Conservation (phyloP, 2,797 vertebrate species). For the Poeciliopsis presidionis region DNA sequence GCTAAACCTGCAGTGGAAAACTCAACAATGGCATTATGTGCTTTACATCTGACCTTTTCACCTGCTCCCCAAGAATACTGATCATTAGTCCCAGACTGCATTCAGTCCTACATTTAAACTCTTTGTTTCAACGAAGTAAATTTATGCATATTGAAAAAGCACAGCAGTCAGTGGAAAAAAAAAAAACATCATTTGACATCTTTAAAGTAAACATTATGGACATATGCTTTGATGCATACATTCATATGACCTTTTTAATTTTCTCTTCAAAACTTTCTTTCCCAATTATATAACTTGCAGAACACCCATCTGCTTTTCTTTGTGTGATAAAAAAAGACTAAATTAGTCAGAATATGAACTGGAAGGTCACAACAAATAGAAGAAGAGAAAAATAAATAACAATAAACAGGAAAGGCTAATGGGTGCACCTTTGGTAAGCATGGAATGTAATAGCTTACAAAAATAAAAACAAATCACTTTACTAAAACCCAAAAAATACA, state of each 20-base stretch:
- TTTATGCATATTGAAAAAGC: background rate
- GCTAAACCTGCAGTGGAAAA: constrained; percentile 37
- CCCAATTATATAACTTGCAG: background rate
- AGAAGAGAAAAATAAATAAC: background rate
- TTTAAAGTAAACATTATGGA: background rate
- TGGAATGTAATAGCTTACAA: background rate
- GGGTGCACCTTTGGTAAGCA: background rate
- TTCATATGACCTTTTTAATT: background rate
- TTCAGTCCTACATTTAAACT: constrained; percentile 19
- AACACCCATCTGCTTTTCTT: background rate
- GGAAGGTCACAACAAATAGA: background rate
- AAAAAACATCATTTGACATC: background rate
- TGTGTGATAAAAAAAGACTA: background rate
- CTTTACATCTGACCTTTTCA: constrained; percentile 56
- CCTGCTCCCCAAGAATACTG: constrained; percentile 16
- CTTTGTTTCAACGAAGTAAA: constrained; percentile 24
- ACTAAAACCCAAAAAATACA: background rate
- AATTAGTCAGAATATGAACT: background rate
- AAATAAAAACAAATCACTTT: background rate
- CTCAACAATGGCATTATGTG: constrained; percentile 43
- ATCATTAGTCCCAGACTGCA: constrained; percentile 41
- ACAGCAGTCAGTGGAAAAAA: background rate
- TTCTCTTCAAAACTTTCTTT: background rate
- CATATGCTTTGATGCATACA: background rate
- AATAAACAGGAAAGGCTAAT: background rate